A percentile compares a stretch with the other conserved stretches of the same genome.
These are phyloP conservation scores for Pyrocephalus nanus DNA, from an alignment of 2,797 vertebrate species.

Conservation along the genomic window DNA sequence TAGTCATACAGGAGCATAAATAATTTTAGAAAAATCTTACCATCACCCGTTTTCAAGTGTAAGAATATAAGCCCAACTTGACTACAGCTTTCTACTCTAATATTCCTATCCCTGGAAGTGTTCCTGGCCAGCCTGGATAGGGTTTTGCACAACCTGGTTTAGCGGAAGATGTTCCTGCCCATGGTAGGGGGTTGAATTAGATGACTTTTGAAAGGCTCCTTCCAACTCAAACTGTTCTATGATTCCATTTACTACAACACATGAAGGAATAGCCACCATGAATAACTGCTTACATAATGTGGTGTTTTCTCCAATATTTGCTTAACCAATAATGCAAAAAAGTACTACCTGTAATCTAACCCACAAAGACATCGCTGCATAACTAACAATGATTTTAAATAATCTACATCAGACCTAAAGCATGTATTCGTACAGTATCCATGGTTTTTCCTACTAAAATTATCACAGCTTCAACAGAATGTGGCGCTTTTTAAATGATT, in stretches of 20 bases:
- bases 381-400: not conserved
- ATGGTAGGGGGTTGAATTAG: accelerated
- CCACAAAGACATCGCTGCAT: not conserved
- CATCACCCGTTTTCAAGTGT: not conserved
- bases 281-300: not conserved
- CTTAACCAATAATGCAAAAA: not conserved
- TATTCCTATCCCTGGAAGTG: not conserved
- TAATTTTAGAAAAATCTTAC: not conserved
- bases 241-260: not conserved
- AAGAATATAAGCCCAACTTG: not conserved
- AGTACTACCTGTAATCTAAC: not conserved
- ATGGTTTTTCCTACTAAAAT: not conserved
- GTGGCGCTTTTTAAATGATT: accelerated
- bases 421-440: not conserved
- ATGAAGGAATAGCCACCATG: not conserved
- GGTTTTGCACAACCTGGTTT: not conserved
- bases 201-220: not conserved
- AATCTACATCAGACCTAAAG: not conserved
- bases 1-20: not conserved
- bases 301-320: not conserved
- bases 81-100: not conserved
- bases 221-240: not conserved
- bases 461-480: not conserved
- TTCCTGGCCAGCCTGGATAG: not conserved
- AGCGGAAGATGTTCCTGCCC: too few relatives aligned